phyloP scores from a whole-genome alignment of 2,888 invertebrate species.

The Brenthis ino region DNA sequence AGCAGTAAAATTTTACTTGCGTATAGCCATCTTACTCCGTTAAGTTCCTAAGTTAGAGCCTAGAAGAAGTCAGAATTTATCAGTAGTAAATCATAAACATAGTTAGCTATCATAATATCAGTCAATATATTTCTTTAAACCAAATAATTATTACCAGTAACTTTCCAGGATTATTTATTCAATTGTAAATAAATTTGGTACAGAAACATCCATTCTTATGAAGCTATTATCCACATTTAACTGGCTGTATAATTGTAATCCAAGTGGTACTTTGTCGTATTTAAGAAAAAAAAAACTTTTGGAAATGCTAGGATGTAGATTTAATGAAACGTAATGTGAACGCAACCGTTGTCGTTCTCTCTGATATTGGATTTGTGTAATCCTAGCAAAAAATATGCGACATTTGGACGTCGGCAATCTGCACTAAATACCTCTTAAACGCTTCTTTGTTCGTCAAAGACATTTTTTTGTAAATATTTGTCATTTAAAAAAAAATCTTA shows the following conservation, averaged over 20 bases:
- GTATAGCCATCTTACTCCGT: too few relatives aligned
- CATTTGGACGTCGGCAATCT: slow-evolving; percentile 53
- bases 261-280: slow-evolving; percentile 49
- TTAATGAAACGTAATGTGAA: slow-evolving; percentile 51
- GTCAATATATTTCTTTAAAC: not conserved
- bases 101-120: too few relatives aligned
- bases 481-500: slow-evolving; percentile 15
- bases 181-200: not conserved
- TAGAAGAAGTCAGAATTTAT: too few relatives aligned
- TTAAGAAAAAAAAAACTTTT: slow-evolving; percentile 44
- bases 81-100: too few relatives aligned
- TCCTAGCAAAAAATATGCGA: slow-evolving; percentile 58
- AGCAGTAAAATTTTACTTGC: too few relatives aligned
- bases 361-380: slow-evolving; percentile 65
- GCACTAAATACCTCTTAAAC: slow-evolving; percentile 52
- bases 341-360: slow-evolving; percentile 50
- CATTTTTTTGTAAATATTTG: slow-evolving; percentile 25
- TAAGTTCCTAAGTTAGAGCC: too few relatives aligned
- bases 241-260: slow-evolving; percentile 52
- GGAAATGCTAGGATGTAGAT: slow-evolving; percentile 50
- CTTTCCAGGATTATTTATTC: not conserved
- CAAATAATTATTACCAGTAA: not conserved
- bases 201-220: slow-evolving; percentile 5
- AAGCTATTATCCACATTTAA: slow-evolving; percentile 38
- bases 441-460: slow-evolving; percentile 49